A percentile compares a stretch with the other conserved stretches of the same genome.
Evolutionary conservation across 2,113 vertebrate genomes (phyloP).

Genomic region (Willisornis vidua): DNA sequence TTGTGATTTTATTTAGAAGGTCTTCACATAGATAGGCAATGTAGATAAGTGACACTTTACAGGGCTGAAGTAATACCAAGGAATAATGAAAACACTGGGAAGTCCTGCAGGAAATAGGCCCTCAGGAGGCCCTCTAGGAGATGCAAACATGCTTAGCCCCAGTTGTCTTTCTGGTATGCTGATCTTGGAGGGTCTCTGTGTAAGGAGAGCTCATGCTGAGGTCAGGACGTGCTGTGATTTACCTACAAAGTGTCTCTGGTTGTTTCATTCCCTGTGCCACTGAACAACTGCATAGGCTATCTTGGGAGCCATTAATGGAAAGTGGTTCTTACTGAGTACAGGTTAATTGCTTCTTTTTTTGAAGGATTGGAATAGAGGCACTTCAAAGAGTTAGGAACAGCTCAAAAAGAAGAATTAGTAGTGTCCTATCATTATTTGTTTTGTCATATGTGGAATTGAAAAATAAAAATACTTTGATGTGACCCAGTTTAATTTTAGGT

Average conservation of each 20-base stretch:
- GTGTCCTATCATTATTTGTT: not conserved
- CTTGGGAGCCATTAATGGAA: not conserved
- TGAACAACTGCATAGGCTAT: not conserved
- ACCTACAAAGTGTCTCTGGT: not conserved
- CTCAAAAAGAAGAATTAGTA: constrained; percentile 16
- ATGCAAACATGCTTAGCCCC: not conserved
- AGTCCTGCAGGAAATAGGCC: not conserved
- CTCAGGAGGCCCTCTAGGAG: not conserved
- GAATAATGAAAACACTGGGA: not conserved
- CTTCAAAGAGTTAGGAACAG: not conserved
- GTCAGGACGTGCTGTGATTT: not conserved
- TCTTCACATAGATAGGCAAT: not conserved
- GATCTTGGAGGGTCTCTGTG: not conserved
- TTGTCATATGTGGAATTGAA: constrained; percentile 3
- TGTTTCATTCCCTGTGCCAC: not conserved
- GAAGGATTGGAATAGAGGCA: not conserved
- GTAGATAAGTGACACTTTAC: not conserved
- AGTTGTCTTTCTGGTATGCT: not conserved
- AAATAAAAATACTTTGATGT: constrained; percentile 27
- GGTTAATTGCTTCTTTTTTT: not conserved
- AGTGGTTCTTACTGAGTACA: not conserved
- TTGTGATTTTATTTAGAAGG: not conserved
- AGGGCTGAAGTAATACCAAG: not conserved
- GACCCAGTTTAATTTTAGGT: constrained; percentile 58
- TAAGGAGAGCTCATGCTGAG: not conserved